Percentiles rank a stretch among this genome's conserved stretches.
These are phyloP conservation scores for Hyaena hyaena DNA, from an alignment of 2,113 vertebrate genomes.

Conservation along the genomic window DNA sequence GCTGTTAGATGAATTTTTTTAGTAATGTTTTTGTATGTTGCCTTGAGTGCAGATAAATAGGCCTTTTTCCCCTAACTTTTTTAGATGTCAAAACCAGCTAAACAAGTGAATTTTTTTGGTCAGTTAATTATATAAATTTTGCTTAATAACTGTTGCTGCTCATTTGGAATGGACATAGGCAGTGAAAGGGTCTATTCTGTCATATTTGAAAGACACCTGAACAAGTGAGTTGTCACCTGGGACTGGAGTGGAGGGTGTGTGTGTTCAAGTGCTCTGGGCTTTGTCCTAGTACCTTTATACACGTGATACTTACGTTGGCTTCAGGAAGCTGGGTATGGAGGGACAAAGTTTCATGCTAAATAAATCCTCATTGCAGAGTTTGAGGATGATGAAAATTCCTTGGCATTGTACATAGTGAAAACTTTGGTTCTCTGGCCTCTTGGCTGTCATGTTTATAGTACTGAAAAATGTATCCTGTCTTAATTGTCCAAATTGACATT, in stretches of 20 bases:
- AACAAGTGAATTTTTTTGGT: conserved; percentile 41
- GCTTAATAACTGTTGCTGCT: conserved; percentile 34
- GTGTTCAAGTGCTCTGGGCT: not conserved
- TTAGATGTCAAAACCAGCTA: conserved; percentile 31
- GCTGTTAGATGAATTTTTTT: conserved; percentile 32
- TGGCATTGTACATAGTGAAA: not conserved
- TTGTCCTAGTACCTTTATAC: not conserved
- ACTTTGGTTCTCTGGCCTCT: not conserved
- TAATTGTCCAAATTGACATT: not conserved
- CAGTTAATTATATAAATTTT: conserved; percentile 47
- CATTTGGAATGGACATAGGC: conserved; percentile 36
- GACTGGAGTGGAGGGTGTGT: not conserved
- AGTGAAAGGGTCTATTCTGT: conserved; percentile 27
- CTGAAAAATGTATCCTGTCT: conserved; percentile 23
- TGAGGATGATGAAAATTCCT: not conserved
- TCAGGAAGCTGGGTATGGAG: not conserved
- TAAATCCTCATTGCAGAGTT: not conserved
- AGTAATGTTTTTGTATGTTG: conserved; percentile 17
- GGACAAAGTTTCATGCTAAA: not conserved
- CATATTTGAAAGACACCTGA: not conserved
- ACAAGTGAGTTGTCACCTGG: not conserved
- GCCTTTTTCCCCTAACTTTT: not conserved
- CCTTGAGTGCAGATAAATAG: conserved; percentile 20
- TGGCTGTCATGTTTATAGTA: conserved; percentile 20
- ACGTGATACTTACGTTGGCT: not conserved